Percentiles rank a stretch among this genome's conserved stretches.
Conservation (phyloP, 1,140 invertebrate genomes). For the Hirudo medicinalis region DNA sequence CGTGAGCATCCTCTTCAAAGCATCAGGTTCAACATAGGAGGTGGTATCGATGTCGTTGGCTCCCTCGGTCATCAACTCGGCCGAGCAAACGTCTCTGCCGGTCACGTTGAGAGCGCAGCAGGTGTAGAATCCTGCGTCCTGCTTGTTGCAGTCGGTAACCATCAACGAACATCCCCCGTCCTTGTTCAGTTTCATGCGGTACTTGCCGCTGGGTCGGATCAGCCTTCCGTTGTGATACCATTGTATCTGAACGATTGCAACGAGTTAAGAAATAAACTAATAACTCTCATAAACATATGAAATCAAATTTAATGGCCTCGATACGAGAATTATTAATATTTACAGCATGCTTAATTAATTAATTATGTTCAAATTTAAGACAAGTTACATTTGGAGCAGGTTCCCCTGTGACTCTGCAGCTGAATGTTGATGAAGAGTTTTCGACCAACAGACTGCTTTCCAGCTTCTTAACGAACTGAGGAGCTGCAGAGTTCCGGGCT, state of each 20-base stretch:
- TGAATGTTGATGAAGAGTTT: slow-evolving; percentile 75
- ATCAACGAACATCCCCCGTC: slow-evolving; percentile 62
- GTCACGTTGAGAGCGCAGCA: slow-evolving; percentile 35
- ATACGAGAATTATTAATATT: too few species aligned
- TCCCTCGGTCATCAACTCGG: slow-evolving; percentile 33
- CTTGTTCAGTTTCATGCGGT: slow-evolving; percentile 65
- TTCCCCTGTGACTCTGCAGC: slow-evolving; percentile 60
- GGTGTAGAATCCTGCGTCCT: slow-evolving; percentile 64
- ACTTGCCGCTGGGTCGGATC: slow-evolving; percentile 62
- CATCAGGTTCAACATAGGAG: slow-evolving; percentile 38
- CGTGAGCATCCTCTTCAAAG: slow-evolving; percentile 26
- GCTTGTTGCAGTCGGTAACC: slow-evolving; percentile 66
- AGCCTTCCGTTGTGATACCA: slow-evolving; percentile 88
- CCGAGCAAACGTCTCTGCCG: slow-evolving; percentile 36
- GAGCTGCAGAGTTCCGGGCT: slow-evolving; percentile 63
- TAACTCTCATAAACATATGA: too few species aligned
- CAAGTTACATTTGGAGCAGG: slow-evolving; percentile 57
- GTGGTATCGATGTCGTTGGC: slow-evolving; percentile 36
- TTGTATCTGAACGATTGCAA: slow-evolving; percentile 51
- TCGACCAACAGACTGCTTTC: slow-evolving; percentile 80
- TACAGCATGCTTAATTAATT: background rate
- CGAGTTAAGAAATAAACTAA: slow-evolving; percentile 10
- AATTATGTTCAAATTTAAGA: background rate
- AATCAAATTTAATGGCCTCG: too few species aligned
- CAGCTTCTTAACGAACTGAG: slow-evolving; percentile 75